phyloP scores from a whole-genome alignment of 2,797 vertebrate genomes.

The Lepus oiostolus region DNA sequence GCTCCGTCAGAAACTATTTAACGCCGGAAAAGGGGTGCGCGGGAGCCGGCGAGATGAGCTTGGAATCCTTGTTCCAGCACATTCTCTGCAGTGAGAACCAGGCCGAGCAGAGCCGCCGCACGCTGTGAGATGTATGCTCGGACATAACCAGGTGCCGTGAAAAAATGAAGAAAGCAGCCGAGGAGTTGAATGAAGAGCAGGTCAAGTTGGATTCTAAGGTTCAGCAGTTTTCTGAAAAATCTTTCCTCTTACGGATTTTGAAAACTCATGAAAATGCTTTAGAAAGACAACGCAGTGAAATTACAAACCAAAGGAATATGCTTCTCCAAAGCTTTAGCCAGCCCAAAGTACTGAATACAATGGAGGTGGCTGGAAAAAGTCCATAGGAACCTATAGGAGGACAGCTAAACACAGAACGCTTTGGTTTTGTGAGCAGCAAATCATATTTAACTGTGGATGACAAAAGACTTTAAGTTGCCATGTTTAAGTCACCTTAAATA shows the following conservation, averaged over 20 bases:
- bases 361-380: too few species aligned
- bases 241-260: constrained; percentile 87
- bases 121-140: constrained; percentile 91
- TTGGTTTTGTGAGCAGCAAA: too few species aligned
- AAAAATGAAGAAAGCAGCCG: constrained; percentile 86
- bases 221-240: constrained; percentile 88
- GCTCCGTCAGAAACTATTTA: not conserved
- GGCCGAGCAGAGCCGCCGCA: constrained; percentile 87
- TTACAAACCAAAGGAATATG: constrained; percentile 85
- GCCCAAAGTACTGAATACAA: too few species aligned
- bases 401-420: too few species aligned
- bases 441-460: too few species aligned
- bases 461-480: too few species aligned
- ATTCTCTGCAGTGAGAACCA: constrained; percentile 87
- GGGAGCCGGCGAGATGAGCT: constrained; percentile 80
- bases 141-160: constrained; percentile 88
- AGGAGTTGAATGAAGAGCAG: constrained; percentile 86
- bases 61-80: constrained; percentile 88
- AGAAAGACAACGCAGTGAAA: constrained; percentile 89
- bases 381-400: too few species aligned
- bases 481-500: too few species aligned
- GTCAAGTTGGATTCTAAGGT: constrained; percentile 91
- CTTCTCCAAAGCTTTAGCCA: constrained; percentile 84
- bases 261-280: constrained; percentile 90
- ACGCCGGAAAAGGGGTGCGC: not conserved